Conservation (phyloP, 2,113 vertebrate genomes). For the Morphnarchus princeps region DNA sequence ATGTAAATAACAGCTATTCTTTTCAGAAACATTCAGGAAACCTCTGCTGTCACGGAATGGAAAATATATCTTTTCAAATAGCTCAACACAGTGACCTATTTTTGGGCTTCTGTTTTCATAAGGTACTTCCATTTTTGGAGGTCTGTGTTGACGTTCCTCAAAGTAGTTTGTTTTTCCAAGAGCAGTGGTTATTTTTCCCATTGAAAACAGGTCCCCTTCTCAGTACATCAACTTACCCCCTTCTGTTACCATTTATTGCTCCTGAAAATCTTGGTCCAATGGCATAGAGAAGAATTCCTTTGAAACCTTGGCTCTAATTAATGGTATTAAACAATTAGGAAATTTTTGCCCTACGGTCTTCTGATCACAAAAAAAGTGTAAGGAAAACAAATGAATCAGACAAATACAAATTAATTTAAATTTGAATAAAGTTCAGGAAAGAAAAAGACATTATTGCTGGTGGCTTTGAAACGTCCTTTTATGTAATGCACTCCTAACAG, state of each 20-base stretch:
- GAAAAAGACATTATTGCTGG: background rate
- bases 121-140: background rate
- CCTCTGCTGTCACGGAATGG: background rate
- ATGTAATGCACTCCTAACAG: background rate
- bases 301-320: background rate
- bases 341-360: background rate
- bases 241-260: background rate
- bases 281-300: background rate
- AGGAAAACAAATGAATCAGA: background rate
- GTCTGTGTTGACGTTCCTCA: background rate
- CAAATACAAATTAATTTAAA: background rate
- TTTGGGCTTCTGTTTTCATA: background rate
- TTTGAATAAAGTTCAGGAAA: background rate
- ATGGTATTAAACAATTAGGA: background rate
- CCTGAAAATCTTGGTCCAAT: background rate
- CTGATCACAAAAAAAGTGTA: background rate
- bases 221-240: rapidly evolving
- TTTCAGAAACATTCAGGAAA: background rate
- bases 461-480: background rate
- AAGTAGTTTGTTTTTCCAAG: background rate
- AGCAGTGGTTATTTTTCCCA: background rate
- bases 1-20: background rate
- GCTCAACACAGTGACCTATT: background rate
- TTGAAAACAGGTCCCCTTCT: background rate
- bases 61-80: background rate